Evolutionary conservation across 2,888 invertebrate genomes (phyloP).

Genomic region (Trisateles emortualis): DNA sequence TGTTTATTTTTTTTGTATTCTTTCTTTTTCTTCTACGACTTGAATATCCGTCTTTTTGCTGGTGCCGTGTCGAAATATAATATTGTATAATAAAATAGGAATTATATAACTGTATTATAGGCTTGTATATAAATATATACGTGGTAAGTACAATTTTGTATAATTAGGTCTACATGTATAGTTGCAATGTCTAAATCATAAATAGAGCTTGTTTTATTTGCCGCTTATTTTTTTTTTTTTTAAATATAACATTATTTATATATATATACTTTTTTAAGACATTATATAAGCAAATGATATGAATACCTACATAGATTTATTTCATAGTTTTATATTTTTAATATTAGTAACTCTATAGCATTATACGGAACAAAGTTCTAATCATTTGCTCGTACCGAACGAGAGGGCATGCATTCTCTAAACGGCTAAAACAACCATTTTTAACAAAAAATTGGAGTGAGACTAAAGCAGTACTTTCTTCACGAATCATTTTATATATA

Average conservation of each 20-base stretch:
- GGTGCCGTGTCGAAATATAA: conserved; percentile 52
- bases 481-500: too few species aligned
- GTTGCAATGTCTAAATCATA: conserved; percentile 55
- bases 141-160: conserved; percentile 45
- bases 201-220: conserved; percentile 75
- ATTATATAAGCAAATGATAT: conserved; percentile 56
- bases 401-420: conserved; percentile 51
- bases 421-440: not conserved
- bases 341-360: too few species aligned
- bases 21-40: conserved; percentile 30
- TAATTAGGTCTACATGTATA: conserved; percentile 41
- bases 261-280: conserved; percentile 27
- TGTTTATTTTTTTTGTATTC: conserved; percentile 29
- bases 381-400: conserved; percentile 52
- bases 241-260: conserved; percentile 43
- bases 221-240: conserved; percentile 69
- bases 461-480: too few species aligned
- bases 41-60: conserved; percentile 60
- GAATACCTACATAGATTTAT: conserved; percentile 44
- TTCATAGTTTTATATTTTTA: too few species aligned
- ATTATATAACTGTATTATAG: conserved; percentile 35
- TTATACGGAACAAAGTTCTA: conserved; percentile 26
- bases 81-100: conserved; percentile 23
- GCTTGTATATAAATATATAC: conserved; percentile 37
- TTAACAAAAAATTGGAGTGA: too few species aligned